Evolutionary conservation across 2,113 vertebrate species (phyloP).

Genomic region (Scatophagus argus): DNA sequence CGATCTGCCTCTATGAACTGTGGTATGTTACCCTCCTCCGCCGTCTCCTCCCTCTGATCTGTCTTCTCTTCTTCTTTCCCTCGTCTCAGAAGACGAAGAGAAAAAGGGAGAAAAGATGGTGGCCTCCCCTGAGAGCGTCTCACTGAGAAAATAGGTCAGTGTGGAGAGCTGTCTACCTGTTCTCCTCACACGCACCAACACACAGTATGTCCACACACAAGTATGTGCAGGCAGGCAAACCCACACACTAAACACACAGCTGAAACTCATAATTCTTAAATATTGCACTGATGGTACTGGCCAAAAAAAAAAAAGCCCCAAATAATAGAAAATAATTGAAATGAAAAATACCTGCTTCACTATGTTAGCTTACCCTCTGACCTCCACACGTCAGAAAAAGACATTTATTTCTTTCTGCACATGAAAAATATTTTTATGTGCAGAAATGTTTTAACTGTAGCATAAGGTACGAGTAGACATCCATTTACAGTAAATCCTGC

Average conservation of each 20-base stretch:
- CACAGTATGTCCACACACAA: neutral
- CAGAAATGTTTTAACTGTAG: too few species aligned
- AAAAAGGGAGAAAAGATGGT: constrained; percentile 34
- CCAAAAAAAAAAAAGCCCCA: too few species aligned
- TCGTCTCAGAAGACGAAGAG: constrained; percentile 47
- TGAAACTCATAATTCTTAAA: neutral
- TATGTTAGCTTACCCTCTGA: neutral
- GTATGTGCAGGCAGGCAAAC: neutral
- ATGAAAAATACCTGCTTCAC: neutral
- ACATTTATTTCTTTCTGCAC: too few species aligned
- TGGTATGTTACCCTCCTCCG: neutral
- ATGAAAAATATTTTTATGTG: neutral
- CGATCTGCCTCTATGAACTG: constrained; percentile 17
- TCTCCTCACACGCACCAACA: constrained; percentile 13
- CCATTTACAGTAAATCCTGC: neutral
- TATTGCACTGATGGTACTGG: neutral
- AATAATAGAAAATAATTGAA: neutral
- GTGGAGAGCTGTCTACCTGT: constrained; percentile 60
- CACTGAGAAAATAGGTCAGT: constrained; percentile 74
- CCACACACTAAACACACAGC: neutral
- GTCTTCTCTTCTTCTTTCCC: constrained; percentile 8
- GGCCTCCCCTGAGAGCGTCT: constrained; percentile 52
- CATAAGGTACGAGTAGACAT: neutral
- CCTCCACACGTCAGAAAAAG: too few species aligned
- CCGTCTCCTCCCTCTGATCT: neutral